Conservation (phyloP, 2,113 vertebrate species). For the Cariama cristata region DNA sequence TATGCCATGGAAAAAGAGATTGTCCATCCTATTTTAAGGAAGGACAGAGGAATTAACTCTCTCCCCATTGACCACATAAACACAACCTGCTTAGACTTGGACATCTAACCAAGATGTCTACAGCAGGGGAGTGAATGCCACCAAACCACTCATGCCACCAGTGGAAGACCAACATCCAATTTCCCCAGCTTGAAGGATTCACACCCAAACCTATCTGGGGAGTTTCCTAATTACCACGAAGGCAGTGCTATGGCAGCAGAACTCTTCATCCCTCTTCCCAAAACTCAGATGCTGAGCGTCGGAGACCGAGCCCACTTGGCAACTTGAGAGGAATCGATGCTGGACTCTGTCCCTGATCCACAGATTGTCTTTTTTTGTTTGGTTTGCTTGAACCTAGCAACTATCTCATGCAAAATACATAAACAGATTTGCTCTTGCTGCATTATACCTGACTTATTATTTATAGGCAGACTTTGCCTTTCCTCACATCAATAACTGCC, state of each 20-base stretch:
- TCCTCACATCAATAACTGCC: background rate
- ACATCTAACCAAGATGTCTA: background rate
- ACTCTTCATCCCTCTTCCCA: background rate
- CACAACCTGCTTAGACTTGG: background rate
- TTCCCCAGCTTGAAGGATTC: background rate
- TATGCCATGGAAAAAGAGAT: background rate
- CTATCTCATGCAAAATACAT: constrained; percentile 7
- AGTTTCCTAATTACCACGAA: background rate
- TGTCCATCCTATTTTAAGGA: background rate
- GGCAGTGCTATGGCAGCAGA: background rate
- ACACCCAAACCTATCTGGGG: background rate
- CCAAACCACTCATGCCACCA: background rate
- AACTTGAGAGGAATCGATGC: background rate
- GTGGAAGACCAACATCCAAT: background rate
- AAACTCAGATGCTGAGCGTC: background rate
- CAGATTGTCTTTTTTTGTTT: background rate
- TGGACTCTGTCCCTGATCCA: accelerated
- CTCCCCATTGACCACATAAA: background rate
- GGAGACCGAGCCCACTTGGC: background rate
- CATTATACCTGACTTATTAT: background rate
- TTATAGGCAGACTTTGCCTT: background rate
- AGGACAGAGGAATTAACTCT: background rate
- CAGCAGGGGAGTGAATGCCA: background rate
- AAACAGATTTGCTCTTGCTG: background rate
- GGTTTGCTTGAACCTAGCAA: background rate